These are phyloP conservation scores for Herminia tarsipennalis DNA, from an alignment of 2,888 invertebrate species.

Conservation along the genomic window DNA sequence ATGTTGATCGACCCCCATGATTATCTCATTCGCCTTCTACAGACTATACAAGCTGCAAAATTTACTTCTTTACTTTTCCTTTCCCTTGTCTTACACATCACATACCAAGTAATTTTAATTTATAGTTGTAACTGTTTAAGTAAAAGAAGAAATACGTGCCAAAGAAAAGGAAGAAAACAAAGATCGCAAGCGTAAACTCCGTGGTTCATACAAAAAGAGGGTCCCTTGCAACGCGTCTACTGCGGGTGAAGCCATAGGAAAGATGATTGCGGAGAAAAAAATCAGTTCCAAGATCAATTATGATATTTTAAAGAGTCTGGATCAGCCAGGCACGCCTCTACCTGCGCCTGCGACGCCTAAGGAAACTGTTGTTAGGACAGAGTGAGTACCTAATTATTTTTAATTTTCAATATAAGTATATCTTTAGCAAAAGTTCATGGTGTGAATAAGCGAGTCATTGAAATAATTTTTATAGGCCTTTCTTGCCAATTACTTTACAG, in stretches of 20 bases:
- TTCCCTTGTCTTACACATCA: not conserved
- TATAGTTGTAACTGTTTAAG: conserved; percentile 67
- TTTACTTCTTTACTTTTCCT: too few relatives aligned
- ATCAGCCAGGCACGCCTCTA: conserved; percentile 67
- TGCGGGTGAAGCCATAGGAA: conserved; percentile 96
- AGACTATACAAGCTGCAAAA: too few relatives aligned
- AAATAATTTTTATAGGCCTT: too few relatives aligned
- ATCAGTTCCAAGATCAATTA: conserved; percentile 99
- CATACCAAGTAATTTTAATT: conserved; percentile 22
- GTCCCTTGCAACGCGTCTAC: conserved; percentile 88
- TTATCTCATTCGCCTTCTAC: too few relatives aligned
- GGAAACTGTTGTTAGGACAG: conserved; percentile 24
- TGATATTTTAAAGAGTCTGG: conserved; percentile 95
- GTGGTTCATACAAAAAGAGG: conserved; percentile 87
- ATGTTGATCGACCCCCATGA: too few relatives aligned
- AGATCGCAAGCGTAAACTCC: conserved; percentile 92
- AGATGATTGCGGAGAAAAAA: conserved; percentile 97
- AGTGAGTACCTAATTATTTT: conserved; percentile 41
- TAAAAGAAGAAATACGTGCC: conserved; percentile 92
- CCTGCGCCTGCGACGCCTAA: conserved; percentile 42
- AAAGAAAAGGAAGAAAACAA: conserved; percentile 95
- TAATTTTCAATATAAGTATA: not conserved
- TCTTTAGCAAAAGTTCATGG: too few relatives aligned
- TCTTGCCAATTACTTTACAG: too few relatives aligned
- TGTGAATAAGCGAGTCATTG: too few relatives aligned